Conservation (phyloP, 2,888 invertebrate species). For the Ommatoiulus sabulosus region DNA sequence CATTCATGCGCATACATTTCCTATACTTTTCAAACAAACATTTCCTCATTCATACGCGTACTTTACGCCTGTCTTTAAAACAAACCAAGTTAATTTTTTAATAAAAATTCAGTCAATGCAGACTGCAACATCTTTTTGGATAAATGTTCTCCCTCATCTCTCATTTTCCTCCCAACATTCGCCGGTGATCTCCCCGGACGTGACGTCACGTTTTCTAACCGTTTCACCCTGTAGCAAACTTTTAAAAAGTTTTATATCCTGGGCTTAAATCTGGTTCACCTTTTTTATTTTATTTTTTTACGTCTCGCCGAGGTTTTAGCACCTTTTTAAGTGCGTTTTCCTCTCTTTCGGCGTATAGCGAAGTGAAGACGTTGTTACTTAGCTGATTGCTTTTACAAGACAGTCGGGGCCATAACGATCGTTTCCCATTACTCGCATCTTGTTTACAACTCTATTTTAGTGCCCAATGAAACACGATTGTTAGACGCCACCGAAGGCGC, state of each 20-base stretch:
- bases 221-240: too few species aligned
- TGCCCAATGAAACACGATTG: neutral
- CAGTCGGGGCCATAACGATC: neutral
- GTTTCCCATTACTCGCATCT: constrained; percentile 25
- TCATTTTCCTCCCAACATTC: too few species aligned
- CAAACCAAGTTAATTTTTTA: too few species aligned
- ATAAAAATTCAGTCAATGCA: too few species aligned
- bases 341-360: neutral
- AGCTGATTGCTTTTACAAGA: constrained; percentile 43
- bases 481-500: neutral
- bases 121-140: too few species aligned
- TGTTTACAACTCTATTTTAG: constrained; percentile 22
- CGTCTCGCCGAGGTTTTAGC: neutral
- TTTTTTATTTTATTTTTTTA: neutral
- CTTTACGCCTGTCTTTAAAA: too few species aligned
- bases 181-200: too few species aligned
- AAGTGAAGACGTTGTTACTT: constrained; percentile 15
- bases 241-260: neutral
- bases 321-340: constrained; percentile 37
- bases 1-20: too few species aligned
- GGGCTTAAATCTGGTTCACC: neutral
- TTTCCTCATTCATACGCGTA: too few species aligned
- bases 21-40: too few species aligned
- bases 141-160: too few species aligned
- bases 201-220: too few species aligned